Base-by-base conservation (phyloP, 2,113 vertebrate genomes). In the Conger conger region DNA sequence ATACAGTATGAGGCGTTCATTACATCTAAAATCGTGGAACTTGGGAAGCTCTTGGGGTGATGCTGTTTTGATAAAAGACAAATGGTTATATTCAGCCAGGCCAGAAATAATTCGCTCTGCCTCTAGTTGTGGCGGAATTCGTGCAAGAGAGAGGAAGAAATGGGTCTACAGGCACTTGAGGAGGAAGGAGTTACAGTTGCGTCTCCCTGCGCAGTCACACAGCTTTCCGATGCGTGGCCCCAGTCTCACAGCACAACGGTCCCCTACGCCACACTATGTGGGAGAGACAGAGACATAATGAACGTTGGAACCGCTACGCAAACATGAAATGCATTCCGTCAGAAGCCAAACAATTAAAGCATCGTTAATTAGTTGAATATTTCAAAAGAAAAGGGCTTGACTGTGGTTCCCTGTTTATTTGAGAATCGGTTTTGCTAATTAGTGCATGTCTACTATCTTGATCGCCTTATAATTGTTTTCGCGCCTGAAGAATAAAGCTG, bases 151-250 rank as follows among this genome's bases (percentile, higher is more conserved):
- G 81, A 2, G 17, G n/a, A 38, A 7, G 36, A 23, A 7, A 50
- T 8, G 68, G 83, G 38, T 20, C 92, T 88, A 96, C 91, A 95
- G 93, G 89, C 96, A 96, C 84, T 95, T 95, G 35, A 96, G 93
- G 81, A 96, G 93, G 90, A 94, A 95, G 3, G 94, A 94, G 92
- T 96, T 96, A 88, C 96, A 96, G 89, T 91, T 93, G 17, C 92
- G 90, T 83, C 94, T 93, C 86, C 93, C 79, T 68, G 92, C 87
- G 54, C 95, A 96, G 91, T 96, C 94, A n/a, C 96, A 96, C n/a
- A 96, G 92, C 86, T 94, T 94, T 86, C 96, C 95, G 73, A 95
- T 95, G 84, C 94, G 93, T 17, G 95, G 92, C 3, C 96, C 96
- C 4, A 92, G 92, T 88, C 91, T 95, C 94, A 96, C 90, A 50